A percentile compares a stretch with the other conserved stretches of the same genome.
Evolutionary conservation across 2,888 invertebrate species (phyloP).

Genomic region (Polydrusus pterygomalis): DNA sequence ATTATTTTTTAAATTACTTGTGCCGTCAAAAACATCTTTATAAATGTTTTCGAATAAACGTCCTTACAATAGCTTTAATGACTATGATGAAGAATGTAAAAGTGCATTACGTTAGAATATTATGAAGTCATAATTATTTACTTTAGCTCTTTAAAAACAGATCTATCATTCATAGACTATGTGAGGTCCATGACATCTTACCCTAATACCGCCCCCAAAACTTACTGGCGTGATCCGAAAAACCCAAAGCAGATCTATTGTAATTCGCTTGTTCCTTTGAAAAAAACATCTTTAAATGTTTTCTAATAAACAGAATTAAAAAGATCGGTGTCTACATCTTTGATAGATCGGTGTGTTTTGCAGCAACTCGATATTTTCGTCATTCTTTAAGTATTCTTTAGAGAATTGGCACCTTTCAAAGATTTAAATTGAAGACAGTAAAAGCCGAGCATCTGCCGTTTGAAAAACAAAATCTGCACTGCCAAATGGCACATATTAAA

Average conservation of each 20-base stretch:
- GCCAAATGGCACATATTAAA: conserved; percentile 43
- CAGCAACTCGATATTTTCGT: conserved; percentile 60
- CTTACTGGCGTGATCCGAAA: conserved; percentile 57
- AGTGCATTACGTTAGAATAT: background rate
- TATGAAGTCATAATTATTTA: background rate
- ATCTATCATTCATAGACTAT: conserved; percentile 35
- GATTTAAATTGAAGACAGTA: conserved; percentile 34
- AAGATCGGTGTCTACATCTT: conserved; percentile 61
- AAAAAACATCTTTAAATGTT: conserved; percentile 54
- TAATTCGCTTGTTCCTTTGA: conserved; percentile 38
- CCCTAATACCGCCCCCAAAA: conserved; percentile 26
- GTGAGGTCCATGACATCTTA: conserved; percentile 40
- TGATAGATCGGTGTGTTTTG: conserved; percentile 61
- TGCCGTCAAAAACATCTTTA: no score
- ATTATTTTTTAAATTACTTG: no score
- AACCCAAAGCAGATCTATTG: conserved; percentile 55
- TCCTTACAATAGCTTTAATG: no score
- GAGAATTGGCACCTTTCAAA: conserved; percentile 38
- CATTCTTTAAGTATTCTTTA: conserved; percentile 25
- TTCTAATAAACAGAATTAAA: conserved; percentile 60
- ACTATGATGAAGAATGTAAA: background rate
- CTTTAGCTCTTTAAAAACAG: conserved; percentile 11
- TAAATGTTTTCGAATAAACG: no score
- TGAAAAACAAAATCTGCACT: conserved; percentile 23
- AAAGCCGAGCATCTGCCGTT: conserved; percentile 46